These are phyloP conservation scores for Patella caerulea DNA, from an alignment of 2,888 invertebrate genomes.

Conservation along the genomic window DNA sequence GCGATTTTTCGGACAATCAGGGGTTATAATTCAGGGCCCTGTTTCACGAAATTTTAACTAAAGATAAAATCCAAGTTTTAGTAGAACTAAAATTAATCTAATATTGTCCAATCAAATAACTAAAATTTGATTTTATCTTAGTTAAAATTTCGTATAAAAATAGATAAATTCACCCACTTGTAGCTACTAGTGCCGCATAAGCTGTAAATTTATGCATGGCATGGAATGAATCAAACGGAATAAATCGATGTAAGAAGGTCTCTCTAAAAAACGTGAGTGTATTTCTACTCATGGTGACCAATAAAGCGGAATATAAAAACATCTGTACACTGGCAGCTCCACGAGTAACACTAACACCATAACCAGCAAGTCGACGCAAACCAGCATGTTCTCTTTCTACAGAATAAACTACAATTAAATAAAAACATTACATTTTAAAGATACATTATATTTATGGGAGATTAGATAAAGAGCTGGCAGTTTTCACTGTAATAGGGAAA, in stretches of 20 bases:
- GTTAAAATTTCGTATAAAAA: no score
- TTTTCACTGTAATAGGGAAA: no score
- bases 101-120: no score
- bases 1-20: no score
- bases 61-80: no score
- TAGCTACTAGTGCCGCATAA: conserved; percentile 74
- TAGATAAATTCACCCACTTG: conserved; percentile 68
- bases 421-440: neutral
- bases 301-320: conserved; percentile 76
- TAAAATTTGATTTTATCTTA: no score
- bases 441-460: no score
- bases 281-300: conserved; percentile 78
- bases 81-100: no score
- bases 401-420: conserved; percentile 72
- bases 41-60: no score
- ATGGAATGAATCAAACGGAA: conserved; percentile 77
- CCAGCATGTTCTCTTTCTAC: conserved; percentile 77
- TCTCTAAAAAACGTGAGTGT: conserved; percentile 75
- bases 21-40: no score
- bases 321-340: conserved; percentile 78
- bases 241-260: conserved; percentile 74
- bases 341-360: conserved; percentile 76
- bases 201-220: conserved; percentile 77
- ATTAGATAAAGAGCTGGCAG: no score
- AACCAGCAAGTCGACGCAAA: conserved; percentile 75